phyloP scores from a whole-genome alignment of 1,140 invertebrate species.

The Hirudo medicinalis region DNA sequence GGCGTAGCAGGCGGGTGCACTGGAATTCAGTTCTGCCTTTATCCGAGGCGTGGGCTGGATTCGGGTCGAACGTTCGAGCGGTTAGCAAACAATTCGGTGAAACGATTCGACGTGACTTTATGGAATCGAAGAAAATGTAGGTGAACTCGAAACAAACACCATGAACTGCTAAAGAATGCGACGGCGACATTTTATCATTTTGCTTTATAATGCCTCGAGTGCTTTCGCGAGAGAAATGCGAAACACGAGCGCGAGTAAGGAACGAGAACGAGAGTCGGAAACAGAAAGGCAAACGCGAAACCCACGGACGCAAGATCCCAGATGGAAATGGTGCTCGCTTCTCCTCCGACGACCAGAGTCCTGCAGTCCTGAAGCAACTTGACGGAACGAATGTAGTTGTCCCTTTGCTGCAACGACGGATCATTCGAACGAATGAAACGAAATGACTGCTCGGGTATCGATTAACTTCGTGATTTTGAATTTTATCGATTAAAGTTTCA shows the following conservation, averaged over 20 bases:
- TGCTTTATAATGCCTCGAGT: too few species aligned
- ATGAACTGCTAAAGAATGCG: neutral
- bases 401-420: slow-evolving; percentile 48
- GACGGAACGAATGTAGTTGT: slow-evolving; percentile 93
- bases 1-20: slow-evolving; percentile 91
- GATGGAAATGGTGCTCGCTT: slow-evolving; percentile 85
- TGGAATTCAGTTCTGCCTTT: slow-evolving; percentile 80
- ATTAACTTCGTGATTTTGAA: too few species aligned
- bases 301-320: slow-evolving; percentile 70
- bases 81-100: neutral
- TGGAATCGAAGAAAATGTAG: neutral
- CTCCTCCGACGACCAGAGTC: slow-evolving; percentile 89
- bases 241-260: neutral
- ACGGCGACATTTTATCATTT: neutral
- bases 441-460: neutral
- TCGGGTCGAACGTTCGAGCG: neutral
- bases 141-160: neutral
- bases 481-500: too few species aligned
- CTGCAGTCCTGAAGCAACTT: slow-evolving; percentile 89
- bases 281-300: slow-evolving; percentile 10
- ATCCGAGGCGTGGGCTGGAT: slow-evolving; percentile 56
- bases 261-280: slow-evolving; percentile 1
- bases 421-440: neutral
- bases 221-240: neutral
- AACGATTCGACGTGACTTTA: neutral